phyloP scores from a whole-genome alignment of 2,113 vertebrate genomes.

The Lepisosteus oculatus region DNA sequence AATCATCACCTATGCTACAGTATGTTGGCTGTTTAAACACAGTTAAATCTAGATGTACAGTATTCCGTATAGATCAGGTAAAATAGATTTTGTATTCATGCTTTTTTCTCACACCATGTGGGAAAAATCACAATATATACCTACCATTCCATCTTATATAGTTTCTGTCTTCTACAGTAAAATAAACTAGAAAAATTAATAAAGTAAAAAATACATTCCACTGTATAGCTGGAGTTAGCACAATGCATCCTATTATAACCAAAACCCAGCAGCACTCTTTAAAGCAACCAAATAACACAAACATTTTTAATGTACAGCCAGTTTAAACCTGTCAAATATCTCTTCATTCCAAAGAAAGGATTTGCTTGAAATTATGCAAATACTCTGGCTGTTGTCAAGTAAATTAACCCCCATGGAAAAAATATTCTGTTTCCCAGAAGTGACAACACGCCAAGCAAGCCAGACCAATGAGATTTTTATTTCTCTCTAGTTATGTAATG shows the following conservation, averaged over 20 bases:
- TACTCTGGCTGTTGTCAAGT: slow-evolving; percentile 44
- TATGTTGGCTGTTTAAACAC: too few relatives aligned
- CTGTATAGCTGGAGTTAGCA: not conserved
- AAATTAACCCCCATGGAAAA: slow-evolving; percentile 44
- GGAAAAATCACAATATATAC: not conserved
- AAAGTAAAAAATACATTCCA: not conserved
- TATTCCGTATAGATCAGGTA: too few relatives aligned
- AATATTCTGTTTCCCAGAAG: slow-evolving; percentile 26
- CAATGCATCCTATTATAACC: not conserved
- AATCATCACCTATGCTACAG: too few relatives aligned
- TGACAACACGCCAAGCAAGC: slow-evolving; percentile 16
- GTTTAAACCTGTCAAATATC: slow-evolving; percentile 39
- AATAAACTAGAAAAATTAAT: not conserved
- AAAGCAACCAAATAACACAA: not conserved
- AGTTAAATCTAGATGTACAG: too few relatives aligned
- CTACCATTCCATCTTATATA: not conserved
- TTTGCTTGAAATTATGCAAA: slow-evolving; percentile 57
- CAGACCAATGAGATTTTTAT: not conserved
- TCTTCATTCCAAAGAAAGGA: slow-evolving; percentile 35
- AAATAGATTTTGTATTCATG: too few relatives aligned
- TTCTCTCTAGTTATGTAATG: not conserved
- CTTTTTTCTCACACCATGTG: not conserved
- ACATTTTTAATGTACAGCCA: slow-evolving; percentile 28
- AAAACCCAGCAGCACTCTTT: slow-evolving; percentile 5
- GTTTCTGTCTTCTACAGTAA: not conserved